Conservation (phyloP, 2,113 vertebrate genomes). For the Ancistrus triradiatus region DNA sequence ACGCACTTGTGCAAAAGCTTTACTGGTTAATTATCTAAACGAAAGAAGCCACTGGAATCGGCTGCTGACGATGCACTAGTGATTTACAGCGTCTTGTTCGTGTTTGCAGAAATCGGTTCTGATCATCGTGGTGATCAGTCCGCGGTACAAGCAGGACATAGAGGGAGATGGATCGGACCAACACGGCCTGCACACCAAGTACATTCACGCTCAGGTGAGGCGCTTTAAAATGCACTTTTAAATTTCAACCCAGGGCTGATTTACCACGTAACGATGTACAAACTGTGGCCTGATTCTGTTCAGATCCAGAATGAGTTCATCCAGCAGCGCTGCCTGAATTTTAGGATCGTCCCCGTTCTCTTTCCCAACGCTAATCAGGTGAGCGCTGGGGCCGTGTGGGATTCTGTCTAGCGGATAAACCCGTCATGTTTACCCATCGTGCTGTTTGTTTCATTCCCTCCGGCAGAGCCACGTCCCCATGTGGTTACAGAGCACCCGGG, state of each 20-base stretch:
- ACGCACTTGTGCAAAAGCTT: no score
- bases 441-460: no score
- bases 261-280: no score
- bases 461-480: slow-evolving; percentile 83
- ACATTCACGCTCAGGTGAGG: slow-evolving; percentile 91
- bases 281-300: background rate
- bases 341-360: slow-evolving; percentile 89
- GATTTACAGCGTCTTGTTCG: no score
- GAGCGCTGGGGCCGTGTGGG: slow-evolving; percentile 37
- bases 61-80: no score
- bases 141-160: slow-evolving; percentile 90
- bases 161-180: slow-evolving; percentile 84
- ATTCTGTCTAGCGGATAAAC: no score
- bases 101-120: slow-evolving; percentile 84
- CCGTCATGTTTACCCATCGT: no score
- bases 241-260: no score
- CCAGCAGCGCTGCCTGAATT: slow-evolving; percentile 93
- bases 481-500: slow-evolving; percentile 89
- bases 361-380: slow-evolving; percentile 88
- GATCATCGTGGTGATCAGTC: slow-evolving; percentile 95
- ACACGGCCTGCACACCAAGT: slow-evolving; percentile 93
- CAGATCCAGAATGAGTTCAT: slow-evolving; percentile 97
- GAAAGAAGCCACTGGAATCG: no score
- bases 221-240: no score
- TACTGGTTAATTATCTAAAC: no score